Conservation (phyloP, 2,113 vertebrate genomes). For the Thunnus thynnus region DNA sequence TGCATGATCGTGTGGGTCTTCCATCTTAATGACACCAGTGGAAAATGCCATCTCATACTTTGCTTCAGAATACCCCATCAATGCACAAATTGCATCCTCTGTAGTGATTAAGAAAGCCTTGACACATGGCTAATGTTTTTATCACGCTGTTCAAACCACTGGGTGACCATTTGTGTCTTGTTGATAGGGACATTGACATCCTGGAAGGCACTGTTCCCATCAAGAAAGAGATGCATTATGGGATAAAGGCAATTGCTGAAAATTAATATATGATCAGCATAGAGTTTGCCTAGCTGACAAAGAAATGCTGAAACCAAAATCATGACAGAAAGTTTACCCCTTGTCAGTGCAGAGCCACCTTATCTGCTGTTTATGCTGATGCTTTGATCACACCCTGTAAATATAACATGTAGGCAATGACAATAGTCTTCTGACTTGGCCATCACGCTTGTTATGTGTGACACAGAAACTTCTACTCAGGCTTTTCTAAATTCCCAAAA, state of each 20-base stretch:
- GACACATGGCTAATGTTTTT: slow-evolving; percentile 81
- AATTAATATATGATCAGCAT: slow-evolving; percentile 63
- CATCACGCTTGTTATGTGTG: not conserved
- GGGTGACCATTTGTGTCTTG: slow-evolving; percentile 76
- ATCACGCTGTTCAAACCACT: slow-evolving; percentile 77
- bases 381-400: slow-evolving; percentile 8
- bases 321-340: slow-evolving; percentile 1
- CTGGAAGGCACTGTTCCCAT: slow-evolving; percentile 73
- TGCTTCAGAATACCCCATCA: slow-evolving; percentile 72
- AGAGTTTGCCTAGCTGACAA: slow-evolving; percentile 33
- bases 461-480: not conserved
- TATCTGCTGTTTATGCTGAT: slow-evolving; percentile 3
- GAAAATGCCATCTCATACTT: slow-evolving; percentile 72
- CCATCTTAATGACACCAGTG: slow-evolving; percentile 63
- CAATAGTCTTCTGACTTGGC: not conserved
- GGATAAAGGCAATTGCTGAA: slow-evolving; percentile 55
- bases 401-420: not conserved
- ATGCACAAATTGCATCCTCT: slow-evolving; percentile 69
- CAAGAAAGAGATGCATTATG: slow-evolving; percentile 69
- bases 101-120: slow-evolving; percentile 78
- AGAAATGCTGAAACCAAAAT: slow-evolving; percentile 29
- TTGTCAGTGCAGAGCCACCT: slow-evolving; percentile 1
- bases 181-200: slow-evolving; percentile 77
- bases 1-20: slow-evolving; percentile 71
- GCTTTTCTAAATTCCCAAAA: slow-evolving; percentile 38